Evolutionary conservation across 2,888 invertebrate genomes (phyloP), one percentile per base, ranked within the genome.

Genomic region (Brachyptera putata): DNA sequence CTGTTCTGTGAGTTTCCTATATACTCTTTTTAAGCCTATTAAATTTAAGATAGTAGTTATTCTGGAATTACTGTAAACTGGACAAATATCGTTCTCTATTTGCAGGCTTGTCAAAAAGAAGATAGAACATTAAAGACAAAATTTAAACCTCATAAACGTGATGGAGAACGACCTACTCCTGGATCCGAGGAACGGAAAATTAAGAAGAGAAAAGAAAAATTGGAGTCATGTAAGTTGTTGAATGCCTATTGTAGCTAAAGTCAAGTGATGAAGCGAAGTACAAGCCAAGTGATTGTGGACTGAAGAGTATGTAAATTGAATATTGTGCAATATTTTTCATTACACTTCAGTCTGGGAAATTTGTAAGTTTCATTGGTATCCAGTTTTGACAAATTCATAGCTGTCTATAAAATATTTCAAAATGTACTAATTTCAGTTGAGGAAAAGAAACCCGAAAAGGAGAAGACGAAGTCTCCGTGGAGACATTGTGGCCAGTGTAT

Each of bases 401-500:
- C n/a, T n/a, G n/a, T n/a, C n/a, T n/a, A n/a, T n/a, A n/a, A n/a
- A n/a, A n/a, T n/a, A n/a, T 36, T 43, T 43, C 43, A 7, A 14
- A 4, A 9, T 13, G 30, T 16, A 1, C 41, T 34, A 16, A 2
- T 49, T 46, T 30, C 37, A 57, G 57, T 41, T 13, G 61, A 61
- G 9, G 61, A 61, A 65, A 67, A 80, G 74, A 46, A 46, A 24
- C 22, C 24, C 4, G 46, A 46, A 46, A 46, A 61, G 4, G 61
- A 61, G 65, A 67, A 80, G 74, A 72, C 70, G 69, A 67, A 66
- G 70, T 57, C 64, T 61, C 43, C 70, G 69, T 67, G 67, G 68
- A 80, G 79, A 69, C 78, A 84, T 58, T 91, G 91, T 71, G 90
- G 90, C 0, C 81, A 83, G 61, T 92, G 91, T 71, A 83, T 82